Evolutionary conservation across 2,888 invertebrate species (phyloP).

Genomic region (Acanthosoma haemorrhoidale): DNA sequence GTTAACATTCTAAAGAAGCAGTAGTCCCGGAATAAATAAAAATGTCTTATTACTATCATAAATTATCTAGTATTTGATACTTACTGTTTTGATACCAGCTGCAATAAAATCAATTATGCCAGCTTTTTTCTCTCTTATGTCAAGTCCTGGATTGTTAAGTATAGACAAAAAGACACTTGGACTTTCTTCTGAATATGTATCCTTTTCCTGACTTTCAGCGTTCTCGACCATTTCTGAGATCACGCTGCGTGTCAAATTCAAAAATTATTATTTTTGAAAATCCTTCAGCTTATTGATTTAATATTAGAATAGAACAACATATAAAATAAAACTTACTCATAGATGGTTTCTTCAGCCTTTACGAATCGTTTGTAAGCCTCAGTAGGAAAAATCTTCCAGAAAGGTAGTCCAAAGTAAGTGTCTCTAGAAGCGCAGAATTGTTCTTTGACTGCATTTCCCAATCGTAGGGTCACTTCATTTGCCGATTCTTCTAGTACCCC

Average conservation of each 20-base stretch:
- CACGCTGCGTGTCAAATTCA: slow-evolving; percentile 51
- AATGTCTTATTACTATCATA: too few relatives aligned
- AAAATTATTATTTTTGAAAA: neutral
- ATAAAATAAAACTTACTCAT: slow-evolving; percentile 57
- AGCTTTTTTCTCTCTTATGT: slow-evolving; percentile 74
- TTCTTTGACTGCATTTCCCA: slow-evolving; percentile 63
- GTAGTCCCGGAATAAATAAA: too few relatives aligned
- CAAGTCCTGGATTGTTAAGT: slow-evolving; percentile 63
- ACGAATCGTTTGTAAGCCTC: slow-evolving; percentile 64
- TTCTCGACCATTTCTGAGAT: slow-evolving; percentile 72
- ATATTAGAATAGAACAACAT: neutral
- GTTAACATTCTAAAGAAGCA: too few relatives aligned
- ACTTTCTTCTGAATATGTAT: slow-evolving; percentile 57
- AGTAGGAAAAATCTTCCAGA: slow-evolving; percentile 76
- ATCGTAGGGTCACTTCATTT: slow-evolving; percentile 55
- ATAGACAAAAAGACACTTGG: slow-evolving; percentile 71
- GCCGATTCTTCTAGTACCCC: slow-evolving; percentile 60
- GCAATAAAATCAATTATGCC: slow-evolving; percentile 81
- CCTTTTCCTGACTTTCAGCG: slow-evolving; percentile 54
- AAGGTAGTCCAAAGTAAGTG: slow-evolving; percentile 72
- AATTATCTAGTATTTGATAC: too few relatives aligned
- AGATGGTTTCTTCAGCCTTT: slow-evolving; percentile 71
- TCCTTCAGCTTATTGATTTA: neutral
- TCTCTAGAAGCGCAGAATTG: slow-evolving; percentile 74
- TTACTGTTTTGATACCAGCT: slow-evolving; percentile 79